These are phyloP conservation scores for Pterostichus madidus DNA, from an alignment of 2,888 invertebrate species.

Conservation along the genomic window DNA sequence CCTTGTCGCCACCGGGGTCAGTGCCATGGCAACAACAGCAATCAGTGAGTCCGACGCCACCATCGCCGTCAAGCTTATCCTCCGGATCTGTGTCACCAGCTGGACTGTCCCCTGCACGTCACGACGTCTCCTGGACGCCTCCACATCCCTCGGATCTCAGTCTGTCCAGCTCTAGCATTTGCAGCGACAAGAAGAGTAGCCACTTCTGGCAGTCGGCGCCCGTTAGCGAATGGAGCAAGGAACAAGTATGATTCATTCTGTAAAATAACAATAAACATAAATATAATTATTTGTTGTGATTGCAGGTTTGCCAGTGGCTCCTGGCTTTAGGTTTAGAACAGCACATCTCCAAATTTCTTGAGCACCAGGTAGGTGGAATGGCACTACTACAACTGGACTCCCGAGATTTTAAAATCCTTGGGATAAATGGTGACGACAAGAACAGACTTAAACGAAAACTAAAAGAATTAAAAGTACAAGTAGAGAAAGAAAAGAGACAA, in stretches of 20 bases:
- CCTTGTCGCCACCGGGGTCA: conserved; percentile 82
- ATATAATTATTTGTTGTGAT: conserved; percentile 43
- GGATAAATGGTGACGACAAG: conserved; percentile 89
- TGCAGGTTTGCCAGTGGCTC: conserved; percentile 95
- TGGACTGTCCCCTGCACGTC: conserved; percentile 76
- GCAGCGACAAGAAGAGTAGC: conserved; percentile 81
- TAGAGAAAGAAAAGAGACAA: conserved; percentile 85
- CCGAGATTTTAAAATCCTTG: conserved; percentile 93
- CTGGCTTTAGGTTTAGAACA: conserved; percentile 90
- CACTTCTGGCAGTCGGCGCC: conserved; percentile 86
- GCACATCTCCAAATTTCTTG: conserved; percentile 92
- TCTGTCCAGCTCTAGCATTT: conserved; percentile 82
- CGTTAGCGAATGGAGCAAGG: conserved; percentile 88
- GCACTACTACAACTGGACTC: conserved; percentile 93
- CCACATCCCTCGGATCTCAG: conserved; percentile 80
- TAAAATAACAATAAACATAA: conserved; percentile 5
- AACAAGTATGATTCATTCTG: conserved; percentile 80
- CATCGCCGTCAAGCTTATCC: conserved; percentile 83
- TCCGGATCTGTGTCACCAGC: conserved; percentile 81
- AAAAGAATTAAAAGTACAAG: conserved; percentile 89
- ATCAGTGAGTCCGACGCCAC: conserved; percentile 78
- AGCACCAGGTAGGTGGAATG: conserved; percentile 92
- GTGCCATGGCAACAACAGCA: conserved; percentile 82
- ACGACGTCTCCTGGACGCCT: conserved; percentile 76
- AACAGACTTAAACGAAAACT: conserved; percentile 90